Evolutionary conservation across 2,113 vertebrate genomes (phyloP), one percentile per base, ranked within the genome.

Genomic region (Pygoscelis adeliae): DNA sequence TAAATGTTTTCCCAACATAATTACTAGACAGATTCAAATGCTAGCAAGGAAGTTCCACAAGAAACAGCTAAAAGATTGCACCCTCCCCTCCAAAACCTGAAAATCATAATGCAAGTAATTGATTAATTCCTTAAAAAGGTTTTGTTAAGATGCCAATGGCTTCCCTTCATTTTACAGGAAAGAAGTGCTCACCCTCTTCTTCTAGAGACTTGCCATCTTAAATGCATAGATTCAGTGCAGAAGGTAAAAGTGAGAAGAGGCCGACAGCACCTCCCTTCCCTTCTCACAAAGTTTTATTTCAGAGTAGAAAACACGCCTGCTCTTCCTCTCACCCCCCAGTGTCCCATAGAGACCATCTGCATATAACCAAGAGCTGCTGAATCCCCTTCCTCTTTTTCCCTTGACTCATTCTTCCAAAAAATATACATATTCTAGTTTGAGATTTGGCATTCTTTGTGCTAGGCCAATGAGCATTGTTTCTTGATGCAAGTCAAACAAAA

Each of bases 191-290:
- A 11, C 9, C 3, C 11, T 77, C 32, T 46, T 40, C 29, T 63
- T 73, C 53, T 69, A 53, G 42, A 63, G 34, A 36, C 14, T 61
- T 66, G 19, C 29, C 50, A 66, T 56, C 56, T 56, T 86, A 86
- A 83, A 61, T 8, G 27, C 27, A 56, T 0, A 1, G 50, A 56
- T 76, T 55, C 26, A n/a, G 32, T 9, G 21, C 2, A 4, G 34
- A 79, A 79, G 16, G 42, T 15, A 63, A 46, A 40, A 79, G 29
- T 3, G 8, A 74, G 10, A 83, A 38, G 14, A 22, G 12, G 22
- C 10, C 29, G 83, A 56, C 2, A 86, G 59, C 44, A 89, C 18
- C 10, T 83, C 23, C 16, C 15, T 71, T 72, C 23, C 29, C 46
- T 79, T 55, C 65, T 73, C 55, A 69, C 23, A 25, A 81, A 53